These are phyloP conservation scores for Polyommatus icarus DNA, from an alignment of 2,888 invertebrate species.

Conservation along the genomic window DNA sequence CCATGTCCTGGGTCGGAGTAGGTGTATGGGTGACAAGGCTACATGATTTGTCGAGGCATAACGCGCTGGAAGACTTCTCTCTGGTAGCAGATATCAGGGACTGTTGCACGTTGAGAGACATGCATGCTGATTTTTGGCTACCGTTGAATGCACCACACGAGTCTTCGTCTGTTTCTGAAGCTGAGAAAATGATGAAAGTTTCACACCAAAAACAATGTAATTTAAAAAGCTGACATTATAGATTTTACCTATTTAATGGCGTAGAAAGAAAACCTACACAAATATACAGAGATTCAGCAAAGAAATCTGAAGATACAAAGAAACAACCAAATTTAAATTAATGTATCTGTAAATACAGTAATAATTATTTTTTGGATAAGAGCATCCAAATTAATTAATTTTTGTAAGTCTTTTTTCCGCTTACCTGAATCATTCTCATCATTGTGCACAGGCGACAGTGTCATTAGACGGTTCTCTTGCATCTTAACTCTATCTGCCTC, in stretches of 20 bases:
- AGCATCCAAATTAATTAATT: no score
- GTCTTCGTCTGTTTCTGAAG: conserved; percentile 74
- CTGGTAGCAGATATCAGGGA: conserved; percentile 66
- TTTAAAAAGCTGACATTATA: no score
- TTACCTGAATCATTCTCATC: conserved; percentile 70
- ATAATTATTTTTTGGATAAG: no score
- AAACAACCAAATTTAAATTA: no score
- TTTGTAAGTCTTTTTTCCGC: no score
- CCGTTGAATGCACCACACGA: conserved; percentile 74
- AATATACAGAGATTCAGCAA: no score
- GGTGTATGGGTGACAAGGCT: conserved; percentile 74
- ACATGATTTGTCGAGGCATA: conserved; percentile 74
- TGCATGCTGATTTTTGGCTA: conserved; percentile 74
- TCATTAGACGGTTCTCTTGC: conserved; percentile 72
- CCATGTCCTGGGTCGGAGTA: conserved; percentile 78
- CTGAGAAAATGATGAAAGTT: conserved; percentile 43
- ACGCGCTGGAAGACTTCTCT: conserved; percentile 73
- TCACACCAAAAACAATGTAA: no score
- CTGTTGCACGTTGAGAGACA: conserved; percentile 69
- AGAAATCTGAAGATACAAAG: no score
- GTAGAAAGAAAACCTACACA: no score
- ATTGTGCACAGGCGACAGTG: conserved; percentile 78
- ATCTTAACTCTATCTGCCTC: conserved; percentile 74
- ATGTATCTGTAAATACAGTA: no score
- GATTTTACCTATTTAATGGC: no score